phyloP scores from a whole-genome alignment of 2,113 vertebrate species.

The Emydura subglobosa region DNA sequence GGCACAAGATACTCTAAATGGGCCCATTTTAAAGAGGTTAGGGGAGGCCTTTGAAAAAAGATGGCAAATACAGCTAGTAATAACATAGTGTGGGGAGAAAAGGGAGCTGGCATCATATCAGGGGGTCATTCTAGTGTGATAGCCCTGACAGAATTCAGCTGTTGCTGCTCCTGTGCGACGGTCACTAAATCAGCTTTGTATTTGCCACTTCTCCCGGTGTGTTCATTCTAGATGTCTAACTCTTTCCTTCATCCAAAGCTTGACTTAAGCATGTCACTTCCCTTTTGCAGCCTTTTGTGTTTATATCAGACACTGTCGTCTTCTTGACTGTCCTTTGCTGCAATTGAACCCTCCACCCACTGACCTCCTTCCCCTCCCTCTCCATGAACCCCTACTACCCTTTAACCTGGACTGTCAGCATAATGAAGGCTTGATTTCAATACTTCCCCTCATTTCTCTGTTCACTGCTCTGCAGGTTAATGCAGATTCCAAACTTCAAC shows the following conservation, averaged over 20 bases:
- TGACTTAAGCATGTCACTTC: neutral
- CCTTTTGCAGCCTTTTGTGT: conserved; percentile 55
- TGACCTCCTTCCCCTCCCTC: neutral
- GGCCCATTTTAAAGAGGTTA: neutral
- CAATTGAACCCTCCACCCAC: conserved; percentile 56
- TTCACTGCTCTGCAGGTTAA: conserved; percentile 89
- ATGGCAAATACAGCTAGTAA: neutral
- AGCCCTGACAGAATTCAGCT: fast-evolving
- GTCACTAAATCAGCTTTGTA: fast-evolving
- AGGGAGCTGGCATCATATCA: fast-evolving
- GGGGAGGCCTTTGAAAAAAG: neutral
- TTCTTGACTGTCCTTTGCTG: conserved; percentile 41
- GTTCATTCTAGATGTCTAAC: neutral
- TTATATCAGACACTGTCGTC: conserved; percentile 65
- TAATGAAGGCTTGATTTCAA: conserved; percentile 91
- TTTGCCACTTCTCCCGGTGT: neutral
- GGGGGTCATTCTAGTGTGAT: neutral
- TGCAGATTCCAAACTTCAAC: conserved; percentile 92
- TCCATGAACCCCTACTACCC: conserved; percentile 52
- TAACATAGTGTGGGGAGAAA: neutral
- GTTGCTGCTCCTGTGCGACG: neutral
- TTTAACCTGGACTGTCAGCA: conserved; percentile 79
- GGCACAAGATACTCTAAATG: neutral
- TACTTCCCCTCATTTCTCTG: conserved; percentile 83
- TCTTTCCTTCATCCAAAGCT: neutral